A percentile compares a stretch with the other conserved stretches of the same genome.
Conservation (phyloP, 2,888 invertebrate species). For the Gryllus longicercus region DNA sequence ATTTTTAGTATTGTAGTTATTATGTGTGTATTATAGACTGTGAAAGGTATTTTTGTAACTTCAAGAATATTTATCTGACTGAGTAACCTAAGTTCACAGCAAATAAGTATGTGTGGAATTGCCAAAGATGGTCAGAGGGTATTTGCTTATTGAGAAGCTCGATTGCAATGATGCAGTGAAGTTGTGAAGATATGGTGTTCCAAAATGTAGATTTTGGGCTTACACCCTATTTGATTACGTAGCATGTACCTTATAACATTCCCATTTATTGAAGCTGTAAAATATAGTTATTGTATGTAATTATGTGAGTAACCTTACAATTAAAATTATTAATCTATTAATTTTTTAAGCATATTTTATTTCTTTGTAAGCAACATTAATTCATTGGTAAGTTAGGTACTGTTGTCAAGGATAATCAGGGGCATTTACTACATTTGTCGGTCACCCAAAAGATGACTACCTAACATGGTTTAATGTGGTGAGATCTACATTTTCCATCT, state of each 20-base stretch:
- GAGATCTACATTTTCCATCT: too few species aligned
- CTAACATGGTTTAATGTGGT: too few species aligned
- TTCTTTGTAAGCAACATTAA: too few species aligned
- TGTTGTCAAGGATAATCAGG: too few species aligned
- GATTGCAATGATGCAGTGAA: background rate
- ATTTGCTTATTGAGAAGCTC: background rate
- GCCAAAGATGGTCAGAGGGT: background rate
- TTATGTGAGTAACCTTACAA: background rate
- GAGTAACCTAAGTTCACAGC: conserved; percentile 8
- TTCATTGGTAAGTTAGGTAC: too few species aligned
- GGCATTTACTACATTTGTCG: too few species aligned
- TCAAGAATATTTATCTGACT: background rate
- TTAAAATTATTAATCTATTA: conserved; percentile 17
- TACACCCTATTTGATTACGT: background rate
- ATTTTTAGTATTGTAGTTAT: conserved; percentile 1
- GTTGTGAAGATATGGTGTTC: background rate
- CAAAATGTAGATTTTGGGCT: background rate
- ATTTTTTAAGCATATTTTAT: background rate
- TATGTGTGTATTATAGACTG: background rate
- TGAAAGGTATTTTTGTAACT: conserved; percentile 11
- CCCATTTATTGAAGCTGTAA: background rate
- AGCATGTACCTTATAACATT: conserved; percentile 5
- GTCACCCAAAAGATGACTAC: too few species aligned
- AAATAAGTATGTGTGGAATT: background rate
- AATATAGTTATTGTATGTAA: background rate